Evolutionary conservation across 2,797 vertebrate species (phyloP), one percentile per base, ranked within the genome.

Genomic region (Furcifer pardalis): DNA sequence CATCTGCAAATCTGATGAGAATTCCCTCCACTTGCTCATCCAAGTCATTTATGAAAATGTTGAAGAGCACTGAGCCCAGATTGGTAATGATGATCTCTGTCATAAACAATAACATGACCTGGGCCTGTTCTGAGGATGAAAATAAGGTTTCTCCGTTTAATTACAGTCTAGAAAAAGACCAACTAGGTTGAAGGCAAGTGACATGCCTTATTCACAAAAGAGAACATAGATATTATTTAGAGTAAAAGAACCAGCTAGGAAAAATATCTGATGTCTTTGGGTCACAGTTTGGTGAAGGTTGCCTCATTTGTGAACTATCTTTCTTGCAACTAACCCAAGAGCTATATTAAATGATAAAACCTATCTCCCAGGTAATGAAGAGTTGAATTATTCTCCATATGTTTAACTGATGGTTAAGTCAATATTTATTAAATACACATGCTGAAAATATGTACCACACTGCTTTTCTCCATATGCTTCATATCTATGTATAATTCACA

Each of bases 321-420:
- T 65, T 46, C 23, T 15, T 3, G 0, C 9, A 56, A 30, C 56
- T 44, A 46, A 79, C 0, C n/a, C 15, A 30, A 65, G 65, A 44
- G 77, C 49, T 6, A 7, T 72, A 75, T 68, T 66, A 69, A 32
- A 71, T 32, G 32, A 46, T 2, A 49, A 25, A 62, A 65, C 46
- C 60, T 35, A 79, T 74, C 52, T 0, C 0, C 19, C 0, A 0
- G 72, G 44, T 82, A 8, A 12, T 59, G 49, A 66, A 68, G 0
- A 0, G 0, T 30, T 49, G 46, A 62, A 84, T 66, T 66, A 52
- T 77, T 52, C 62, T 76, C 60, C 4, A 46, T 49, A 23, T 46
- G 27, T 46, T 25, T 74, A 21, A 52, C 2, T 21, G 30, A 46
- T 23, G 23, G 76, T 56, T n/a, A 85, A 60, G 21, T 44, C 63